These are phyloP conservation scores for Seriola aureovittata DNA, from an alignment of 2,113 vertebrate species.

Conservation along the genomic window DNA sequence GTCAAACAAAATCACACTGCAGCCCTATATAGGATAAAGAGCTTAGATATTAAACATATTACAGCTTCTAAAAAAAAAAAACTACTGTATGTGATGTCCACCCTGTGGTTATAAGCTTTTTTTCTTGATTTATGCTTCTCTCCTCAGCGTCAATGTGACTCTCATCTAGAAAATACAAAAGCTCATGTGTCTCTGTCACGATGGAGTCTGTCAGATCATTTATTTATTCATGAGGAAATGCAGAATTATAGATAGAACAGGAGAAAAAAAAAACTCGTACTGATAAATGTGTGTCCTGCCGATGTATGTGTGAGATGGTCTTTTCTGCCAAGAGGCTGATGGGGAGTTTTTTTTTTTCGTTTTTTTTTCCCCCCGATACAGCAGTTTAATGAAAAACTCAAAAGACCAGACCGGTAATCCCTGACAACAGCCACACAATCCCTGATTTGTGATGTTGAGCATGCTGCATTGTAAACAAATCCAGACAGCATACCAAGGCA, in stretches of 20 bases:
- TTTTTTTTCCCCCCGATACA: slow-evolving; percentile 55
- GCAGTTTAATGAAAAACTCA: slow-evolving; percentile 76
- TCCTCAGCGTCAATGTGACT: slow-evolving; percentile 32
- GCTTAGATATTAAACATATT: slow-evolving; percentile 80
- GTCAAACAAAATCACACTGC: slow-evolving; percentile 75
- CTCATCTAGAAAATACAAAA: slow-evolving; percentile 41
- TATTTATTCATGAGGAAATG: slow-evolving; percentile 61
- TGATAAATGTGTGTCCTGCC: slow-evolving; percentile 40
- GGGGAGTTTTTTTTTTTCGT: background rate
- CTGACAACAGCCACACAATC: slow-evolving; percentile 75
- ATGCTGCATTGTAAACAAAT: slow-evolving; percentile 74
- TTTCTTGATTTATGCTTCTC: slow-evolving; percentile 64
- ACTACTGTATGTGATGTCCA: slow-evolving; percentile 56
- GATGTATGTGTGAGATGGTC: slow-evolving; percentile 33
- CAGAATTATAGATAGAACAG: slow-evolving; percentile 18
- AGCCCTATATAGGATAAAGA: slow-evolving; percentile 77
- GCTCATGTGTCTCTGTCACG: slow-evolving; percentile 55
- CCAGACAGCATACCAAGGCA: slow-evolving; percentile 55
- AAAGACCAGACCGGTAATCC: slow-evolving; percentile 74
- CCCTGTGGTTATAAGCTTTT: slow-evolving; percentile 49
- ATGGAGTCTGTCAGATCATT: slow-evolving; percentile 44
- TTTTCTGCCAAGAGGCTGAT: slow-evolving; percentile 48
- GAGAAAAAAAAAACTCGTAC: background rate
- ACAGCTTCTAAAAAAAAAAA: slow-evolving; percentile 35
- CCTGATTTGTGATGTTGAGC: slow-evolving; percentile 78